Evolutionary conservation across 2,888 invertebrate species (phyloP).

Genomic region (Heliconius erato): DNA sequence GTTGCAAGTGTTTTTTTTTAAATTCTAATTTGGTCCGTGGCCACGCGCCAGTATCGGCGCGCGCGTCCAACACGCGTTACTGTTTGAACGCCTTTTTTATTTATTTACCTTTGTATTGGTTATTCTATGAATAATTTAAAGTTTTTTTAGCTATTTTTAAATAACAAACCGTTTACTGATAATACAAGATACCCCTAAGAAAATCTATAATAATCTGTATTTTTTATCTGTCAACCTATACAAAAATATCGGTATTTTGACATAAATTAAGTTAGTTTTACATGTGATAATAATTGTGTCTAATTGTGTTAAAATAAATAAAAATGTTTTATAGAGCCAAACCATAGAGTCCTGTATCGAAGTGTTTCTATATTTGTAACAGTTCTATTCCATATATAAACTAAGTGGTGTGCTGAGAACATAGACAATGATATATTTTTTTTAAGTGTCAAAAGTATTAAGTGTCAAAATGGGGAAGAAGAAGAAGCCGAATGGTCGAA

Average conservation of each 20-base stretch:
- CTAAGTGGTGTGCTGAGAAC: conserved; percentile 54
- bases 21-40: conserved; percentile 83
- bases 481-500: conserved; percentile 78
- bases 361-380: conserved; percentile 60
- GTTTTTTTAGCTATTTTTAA: neutral
- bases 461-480: conserved; percentile 77
- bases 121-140: conserved; percentile 31
- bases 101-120: conserved; percentile 45
- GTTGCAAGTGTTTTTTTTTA: conserved; percentile 72
- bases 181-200: neutral
- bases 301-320: neutral
- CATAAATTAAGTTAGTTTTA: neutral
- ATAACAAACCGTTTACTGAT: neutral
- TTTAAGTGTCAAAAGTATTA: conserved; percentile 63
- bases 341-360: conserved; percentile 73
- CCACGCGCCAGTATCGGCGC: conserved; percentile 80
- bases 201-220: neutral
- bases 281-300: conserved; percentile 4
- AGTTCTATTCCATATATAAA: conserved; percentile 60
- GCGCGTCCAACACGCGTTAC: conserved; percentile 74
- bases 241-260: neutral
- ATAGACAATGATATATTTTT: conserved; percentile 61
- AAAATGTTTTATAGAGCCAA: conserved; percentile 63
- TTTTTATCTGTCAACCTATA: conserved; percentile 5
- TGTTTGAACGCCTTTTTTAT: conserved; percentile 56